These are phyloP conservation scores for Silurus aristotelis DNA, from an alignment of 2,797 vertebrate genomes.

Conservation along the genomic window DNA sequence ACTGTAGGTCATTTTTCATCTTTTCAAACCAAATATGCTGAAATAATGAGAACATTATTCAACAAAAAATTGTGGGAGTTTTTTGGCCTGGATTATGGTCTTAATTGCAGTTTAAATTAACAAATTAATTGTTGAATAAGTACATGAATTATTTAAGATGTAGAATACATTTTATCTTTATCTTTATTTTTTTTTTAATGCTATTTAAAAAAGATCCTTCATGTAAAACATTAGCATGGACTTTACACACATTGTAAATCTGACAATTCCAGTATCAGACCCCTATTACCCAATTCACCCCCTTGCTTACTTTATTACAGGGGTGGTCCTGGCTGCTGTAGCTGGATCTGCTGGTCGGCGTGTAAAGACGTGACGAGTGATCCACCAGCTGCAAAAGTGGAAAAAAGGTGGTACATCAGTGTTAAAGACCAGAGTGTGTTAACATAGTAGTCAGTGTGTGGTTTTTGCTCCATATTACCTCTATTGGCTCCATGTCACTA, in stretches of 20 bases:
- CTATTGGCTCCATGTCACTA: constrained; percentile 87
- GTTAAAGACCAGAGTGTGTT: neutral
- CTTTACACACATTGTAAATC: neutral
- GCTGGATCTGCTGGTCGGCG: constrained; percentile 85
- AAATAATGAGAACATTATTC: too few species aligned
- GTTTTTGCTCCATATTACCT: constrained; percentile 67
- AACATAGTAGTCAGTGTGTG: neutral
- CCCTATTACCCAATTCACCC: neutral
- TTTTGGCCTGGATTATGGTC: too few species aligned
- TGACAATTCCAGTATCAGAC: neutral
- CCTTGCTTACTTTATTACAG: constrained; percentile 82
- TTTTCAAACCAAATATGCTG: too few species aligned
- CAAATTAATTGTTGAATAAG: too few species aligned
- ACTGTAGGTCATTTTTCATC: too few species aligned
- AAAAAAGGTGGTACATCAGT: neutral
- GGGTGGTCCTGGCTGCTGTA: constrained; percentile 87
- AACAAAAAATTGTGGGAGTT: too few species aligned
- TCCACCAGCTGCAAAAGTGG: constrained; percentile 75
- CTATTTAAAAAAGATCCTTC: too few species aligned
- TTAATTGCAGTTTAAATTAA: too few species aligned
- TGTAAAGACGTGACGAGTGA: constrained; percentile 82
- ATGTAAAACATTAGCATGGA: neutral
- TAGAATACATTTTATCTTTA: too few species aligned
- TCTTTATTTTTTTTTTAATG: too few species aligned
- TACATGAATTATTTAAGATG: too few species aligned